These are phyloP conservation scores for Whitmania pigra DNA, from an alignment of 1,140 invertebrate species.

Conservation along the genomic window DNA sequence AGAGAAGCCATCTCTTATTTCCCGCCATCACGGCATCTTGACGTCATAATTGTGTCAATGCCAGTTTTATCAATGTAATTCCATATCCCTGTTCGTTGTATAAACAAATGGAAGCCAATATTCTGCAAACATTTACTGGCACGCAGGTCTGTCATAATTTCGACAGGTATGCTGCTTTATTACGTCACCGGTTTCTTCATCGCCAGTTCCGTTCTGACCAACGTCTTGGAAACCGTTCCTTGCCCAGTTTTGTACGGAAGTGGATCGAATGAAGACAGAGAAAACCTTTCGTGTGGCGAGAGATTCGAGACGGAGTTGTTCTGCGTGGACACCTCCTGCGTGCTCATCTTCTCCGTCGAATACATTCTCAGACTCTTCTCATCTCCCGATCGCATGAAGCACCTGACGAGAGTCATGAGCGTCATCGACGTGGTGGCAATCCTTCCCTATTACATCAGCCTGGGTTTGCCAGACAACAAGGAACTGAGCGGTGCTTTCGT, in stretches of 20 bases:
- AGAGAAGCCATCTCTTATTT: too few species aligned
- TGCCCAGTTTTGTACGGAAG: constrained; percentile 85
- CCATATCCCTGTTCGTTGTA: too few species aligned
- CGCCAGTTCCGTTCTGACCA: constrained; percentile 94
- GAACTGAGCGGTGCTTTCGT: constrained; percentile 91
- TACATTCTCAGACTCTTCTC: constrained; percentile 90
- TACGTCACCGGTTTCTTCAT: constrained; percentile 99
- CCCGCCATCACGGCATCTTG: too few species aligned
- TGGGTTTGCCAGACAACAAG: constrained; percentile 94
- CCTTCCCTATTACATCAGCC: constrained; percentile 94
- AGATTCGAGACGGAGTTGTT: constrained; percentile 95
- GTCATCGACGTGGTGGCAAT: constrained; percentile 99
- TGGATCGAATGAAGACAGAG: constrained; percentile 50
- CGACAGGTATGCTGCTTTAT: constrained; percentile 86
- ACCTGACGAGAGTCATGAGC: constrained; percentile 91
- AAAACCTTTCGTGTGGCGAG: constrained; percentile 68
- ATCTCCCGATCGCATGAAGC: constrained; percentile 83
- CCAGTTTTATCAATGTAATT: too few species aligned
- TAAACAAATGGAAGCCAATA: too few species aligned
- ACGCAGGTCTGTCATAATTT: too few species aligned
- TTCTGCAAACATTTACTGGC: too few species aligned
- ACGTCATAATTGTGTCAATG: too few species aligned
- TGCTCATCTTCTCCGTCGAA: constrained; percentile 99
- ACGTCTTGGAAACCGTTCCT: constrained; percentile 93
- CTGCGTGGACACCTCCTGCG: constrained; percentile 96